These are phyloP conservation scores for Phylloscopus trochiloides DNA, from an alignment of 2,113 vertebrate species.

Conservation along the genomic window DNA sequence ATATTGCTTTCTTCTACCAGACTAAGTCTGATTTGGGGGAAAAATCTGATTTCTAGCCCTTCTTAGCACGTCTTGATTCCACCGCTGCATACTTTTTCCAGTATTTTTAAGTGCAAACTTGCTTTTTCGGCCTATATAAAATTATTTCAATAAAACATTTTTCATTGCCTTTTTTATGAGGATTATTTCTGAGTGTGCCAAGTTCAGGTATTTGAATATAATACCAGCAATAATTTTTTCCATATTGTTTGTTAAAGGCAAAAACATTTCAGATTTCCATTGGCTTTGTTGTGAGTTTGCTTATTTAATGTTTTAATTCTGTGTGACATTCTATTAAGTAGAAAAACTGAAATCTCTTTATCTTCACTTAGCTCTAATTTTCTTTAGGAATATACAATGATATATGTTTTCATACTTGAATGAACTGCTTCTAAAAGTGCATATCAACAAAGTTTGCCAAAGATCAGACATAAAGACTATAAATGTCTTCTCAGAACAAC, in stretches of 20 bases:
- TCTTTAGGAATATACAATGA: background rate
- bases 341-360: background rate
- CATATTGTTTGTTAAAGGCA: background rate
- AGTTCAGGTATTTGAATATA: background rate
- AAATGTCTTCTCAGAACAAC: background rate
- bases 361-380: background rate
- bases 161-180: background rate
- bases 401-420: background rate
- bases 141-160: background rate
- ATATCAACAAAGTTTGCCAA: background rate
- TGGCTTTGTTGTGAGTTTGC: rapidly evolving
- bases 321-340: background rate
- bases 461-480: background rate
- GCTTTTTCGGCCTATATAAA: background rate
- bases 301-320: background rate
- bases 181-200: background rate
- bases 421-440: background rate
- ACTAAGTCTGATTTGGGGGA: rapidly evolving
- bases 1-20: background rate
- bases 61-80: background rate
- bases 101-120: background rate
- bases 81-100: rapidly evolving
- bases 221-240: background rate
- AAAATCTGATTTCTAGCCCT: background rate
- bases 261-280: background rate